A percentile compares a stretch with the other conserved stretches of the same genome.
phyloP scores from a whole-genome alignment of 2,113 vertebrate species.

The Ceyx margarethae region DNA sequence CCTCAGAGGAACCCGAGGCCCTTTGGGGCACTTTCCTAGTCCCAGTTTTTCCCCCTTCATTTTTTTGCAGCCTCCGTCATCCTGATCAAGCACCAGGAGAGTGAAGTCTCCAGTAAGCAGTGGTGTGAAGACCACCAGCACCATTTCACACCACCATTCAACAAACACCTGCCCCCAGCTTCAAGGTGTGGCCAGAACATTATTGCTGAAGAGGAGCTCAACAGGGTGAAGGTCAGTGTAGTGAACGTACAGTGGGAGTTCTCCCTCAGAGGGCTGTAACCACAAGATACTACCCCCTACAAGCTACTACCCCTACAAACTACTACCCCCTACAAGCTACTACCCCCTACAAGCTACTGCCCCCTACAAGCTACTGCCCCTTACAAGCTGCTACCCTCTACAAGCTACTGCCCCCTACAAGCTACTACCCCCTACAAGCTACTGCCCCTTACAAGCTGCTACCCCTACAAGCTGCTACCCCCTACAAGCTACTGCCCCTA shows the following conservation, averaged over 20 bases:
- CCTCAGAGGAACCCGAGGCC: not conserved
- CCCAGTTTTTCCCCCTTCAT: accelerated
- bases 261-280: not conserved
- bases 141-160: not conserved
- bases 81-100: not conserved
- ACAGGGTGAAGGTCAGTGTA: not conserved
- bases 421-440: too few species aligned
- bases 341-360: too few species aligned
- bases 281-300: not conserved
- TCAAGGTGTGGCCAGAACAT: not conserved
- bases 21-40: not conserved
- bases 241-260: not conserved
- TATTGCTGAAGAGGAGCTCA: not conserved
- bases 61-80: not conserved
- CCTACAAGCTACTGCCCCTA: too few species aligned
- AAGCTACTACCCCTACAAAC: not conserved
- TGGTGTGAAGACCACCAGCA: not conserved
- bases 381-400: too few species aligned
- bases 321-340: too few species aligned
- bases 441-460: too few species aligned
- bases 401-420: too few species aligned
- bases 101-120: not conserved
- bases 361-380: too few species aligned
- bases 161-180: not conserved
- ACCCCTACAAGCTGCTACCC: too few species aligned